These are phyloP conservation scores for Aspidiotus rigidus DNA, from an alignment of 2,888 invertebrate species.

Conservation along the genomic window DNA sequence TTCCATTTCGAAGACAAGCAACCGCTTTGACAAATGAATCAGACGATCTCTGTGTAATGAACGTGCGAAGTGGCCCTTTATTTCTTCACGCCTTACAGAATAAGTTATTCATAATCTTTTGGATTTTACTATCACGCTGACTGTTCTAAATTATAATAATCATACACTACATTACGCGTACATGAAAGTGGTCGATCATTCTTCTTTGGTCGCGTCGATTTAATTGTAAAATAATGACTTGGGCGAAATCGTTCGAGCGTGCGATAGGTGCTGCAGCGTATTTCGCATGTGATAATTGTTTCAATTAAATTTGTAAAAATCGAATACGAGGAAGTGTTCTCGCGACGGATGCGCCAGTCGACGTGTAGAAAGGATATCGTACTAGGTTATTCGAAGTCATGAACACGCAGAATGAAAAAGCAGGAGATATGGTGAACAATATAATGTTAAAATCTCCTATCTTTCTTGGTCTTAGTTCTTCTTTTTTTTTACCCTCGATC, in stretches of 20 bases:
- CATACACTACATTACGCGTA: neutral
- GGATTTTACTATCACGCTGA: too few species aligned
- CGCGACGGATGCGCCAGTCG: neutral
- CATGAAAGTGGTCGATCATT: neutral
- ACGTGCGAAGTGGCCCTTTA: neutral
- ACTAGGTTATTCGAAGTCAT: neutral
- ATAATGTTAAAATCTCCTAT: neutral
- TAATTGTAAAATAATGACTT: conserved; percentile 15
- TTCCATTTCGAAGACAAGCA: conserved; percentile 13
- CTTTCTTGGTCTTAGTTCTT: neutral
- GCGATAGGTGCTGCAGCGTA: neutral
- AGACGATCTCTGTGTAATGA: conserved; percentile 10
- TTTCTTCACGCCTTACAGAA: too few species aligned
- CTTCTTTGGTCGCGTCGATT: neutral
- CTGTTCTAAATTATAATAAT: too few species aligned
- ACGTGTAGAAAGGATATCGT: neutral
- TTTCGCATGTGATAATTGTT: neutral
- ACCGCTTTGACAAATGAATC: conserved; percentile 29
- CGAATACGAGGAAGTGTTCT: conserved; percentile 9
- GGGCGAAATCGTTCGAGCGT: conserved; percentile 1
- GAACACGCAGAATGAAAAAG: neutral
- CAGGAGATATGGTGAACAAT: conserved; percentile 18
- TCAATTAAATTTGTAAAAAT: conserved; percentile 3
- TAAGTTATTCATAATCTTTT: neutral
- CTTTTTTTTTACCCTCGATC: neutral